Conservation (phyloP, 1,140 invertebrate genomes). For the Drosophila littoralis region DNA sequence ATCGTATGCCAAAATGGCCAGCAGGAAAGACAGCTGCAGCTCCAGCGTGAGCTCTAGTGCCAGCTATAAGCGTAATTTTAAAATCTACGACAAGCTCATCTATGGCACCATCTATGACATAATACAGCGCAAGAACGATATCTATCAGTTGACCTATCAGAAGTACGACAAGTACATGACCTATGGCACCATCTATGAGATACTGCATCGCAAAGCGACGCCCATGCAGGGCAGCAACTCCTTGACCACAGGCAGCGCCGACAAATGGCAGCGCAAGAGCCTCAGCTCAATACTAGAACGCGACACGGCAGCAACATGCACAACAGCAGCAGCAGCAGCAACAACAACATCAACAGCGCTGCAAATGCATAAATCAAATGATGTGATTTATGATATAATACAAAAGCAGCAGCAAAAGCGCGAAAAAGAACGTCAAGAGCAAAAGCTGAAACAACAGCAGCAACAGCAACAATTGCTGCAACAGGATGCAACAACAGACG, state of each 20-base stretch:
- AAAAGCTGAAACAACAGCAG: conserved; percentile 28
- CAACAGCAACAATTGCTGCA: conserved; percentile 10
- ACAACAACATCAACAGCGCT: conserved; percentile 29
- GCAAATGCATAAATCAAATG: conserved; percentile 44
- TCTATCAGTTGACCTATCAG: conserved; percentile 77
- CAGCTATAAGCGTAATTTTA: conserved; percentile 74
- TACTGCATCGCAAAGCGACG: conserved; percentile 77
- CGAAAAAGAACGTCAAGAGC: conserved; percentile 39
- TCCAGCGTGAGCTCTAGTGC: conserved; percentile 18
- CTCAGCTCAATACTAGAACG: conserved; percentile 71
- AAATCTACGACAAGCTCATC: conserved; percentile 82
- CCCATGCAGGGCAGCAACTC: conserved; percentile 37
- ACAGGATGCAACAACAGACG: conserved; percentile 23
- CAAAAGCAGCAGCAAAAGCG: conserved; percentile 61
- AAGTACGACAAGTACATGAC: conserved; percentile 84
- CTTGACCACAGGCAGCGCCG: conserved; percentile 34
- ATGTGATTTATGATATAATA: conserved; percentile 79
- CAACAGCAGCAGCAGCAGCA: conserved; percentile 31
- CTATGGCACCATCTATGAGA: conserved; percentile 84
- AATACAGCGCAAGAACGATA: conserved; percentile 83
- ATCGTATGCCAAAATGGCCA: conserved; percentile 40
- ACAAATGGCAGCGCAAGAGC: conserved; percentile 75
- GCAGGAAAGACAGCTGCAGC: conserved; percentile 22
- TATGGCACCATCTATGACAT: conserved; percentile 84
- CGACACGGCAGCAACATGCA: conserved; percentile 23